Percentiles rank a stretch among this genome's conserved stretches.
Conservation (phyloP, 2,888 invertebrate species). For the Cephus rjabovi region DNA sequence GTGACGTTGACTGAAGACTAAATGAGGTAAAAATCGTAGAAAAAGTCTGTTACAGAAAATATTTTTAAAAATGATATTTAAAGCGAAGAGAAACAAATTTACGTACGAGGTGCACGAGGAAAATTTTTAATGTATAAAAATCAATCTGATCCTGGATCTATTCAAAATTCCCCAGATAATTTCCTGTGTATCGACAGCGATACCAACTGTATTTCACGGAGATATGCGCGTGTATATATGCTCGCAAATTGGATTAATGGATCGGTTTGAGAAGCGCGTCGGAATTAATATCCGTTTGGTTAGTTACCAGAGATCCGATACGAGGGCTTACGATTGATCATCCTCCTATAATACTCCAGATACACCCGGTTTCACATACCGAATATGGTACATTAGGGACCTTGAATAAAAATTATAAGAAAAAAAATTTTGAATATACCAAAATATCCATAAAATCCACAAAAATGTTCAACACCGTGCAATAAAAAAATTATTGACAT, state of each 20-base stretch:
- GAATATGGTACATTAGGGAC: background rate
- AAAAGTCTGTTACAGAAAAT: background rate
- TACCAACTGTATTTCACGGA: background rate
- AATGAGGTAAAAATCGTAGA: background rate
- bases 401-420: background rate
- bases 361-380: background rate
- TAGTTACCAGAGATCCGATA: constrained; percentile 51
- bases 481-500: background rate
- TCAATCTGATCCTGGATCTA: background rate
- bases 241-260: constrained; percentile 51
- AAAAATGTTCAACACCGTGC: no score
- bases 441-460: no score
- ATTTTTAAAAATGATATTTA: background rate
- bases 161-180: background rate
- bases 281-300: constrained; percentile 59
- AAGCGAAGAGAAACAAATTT: background rate
- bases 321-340: constrained; percentile 40
- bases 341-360: constrained; percentile 17
- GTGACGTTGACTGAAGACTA: background rate
- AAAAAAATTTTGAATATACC: background rate
- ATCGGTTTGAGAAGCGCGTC: constrained; percentile 49
- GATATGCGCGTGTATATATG: background rate
- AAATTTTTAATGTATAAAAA: background rate
- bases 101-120: background rate
- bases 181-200: background rate